Evolutionary conservation across 2,113 vertebrate species (phyloP).

Genomic region (Psammodynastes pulverulentus): DNA sequence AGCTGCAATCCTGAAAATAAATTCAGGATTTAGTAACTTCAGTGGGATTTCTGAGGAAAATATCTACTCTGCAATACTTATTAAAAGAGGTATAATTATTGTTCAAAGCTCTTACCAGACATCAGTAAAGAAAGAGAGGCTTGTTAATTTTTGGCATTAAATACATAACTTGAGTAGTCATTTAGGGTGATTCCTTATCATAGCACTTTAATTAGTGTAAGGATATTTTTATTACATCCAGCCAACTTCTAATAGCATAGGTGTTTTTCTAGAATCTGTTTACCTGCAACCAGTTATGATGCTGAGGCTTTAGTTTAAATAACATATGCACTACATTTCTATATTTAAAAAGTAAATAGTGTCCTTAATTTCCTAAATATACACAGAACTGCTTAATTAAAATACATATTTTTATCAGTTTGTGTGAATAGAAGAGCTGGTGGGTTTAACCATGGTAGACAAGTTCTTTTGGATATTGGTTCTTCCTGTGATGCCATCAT

Average conservation of each 20-base stretch:
- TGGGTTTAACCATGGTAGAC: neutral
- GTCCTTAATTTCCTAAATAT: slow-evolving; percentile 17
- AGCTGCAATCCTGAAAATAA: neutral
- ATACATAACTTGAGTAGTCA: slow-evolving; percentile 61
- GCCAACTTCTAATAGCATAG: slow-evolving; percentile 60
- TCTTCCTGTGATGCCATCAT: neutral
- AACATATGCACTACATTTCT: slow-evolving; percentile 21
- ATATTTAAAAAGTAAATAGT: slow-evolving; percentile 15
- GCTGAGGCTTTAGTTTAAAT: slow-evolving; percentile 49
- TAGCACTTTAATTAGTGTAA: slow-evolving; percentile 61
- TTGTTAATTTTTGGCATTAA: slow-evolving; percentile 61
- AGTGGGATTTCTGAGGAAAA: neutral
- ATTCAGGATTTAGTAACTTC: neutral
- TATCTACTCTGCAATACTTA: neutral
- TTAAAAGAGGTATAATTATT: slow-evolving; percentile 45
- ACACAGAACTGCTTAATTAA: neutral
- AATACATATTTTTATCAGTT: slow-evolving; percentile 17
- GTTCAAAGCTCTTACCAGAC: slow-evolving; percentile 21
- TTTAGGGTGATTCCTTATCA: slow-evolving; percentile 54
- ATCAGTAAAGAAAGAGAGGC: slow-evolving; percentile 48
- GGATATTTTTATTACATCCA: slow-evolving; percentile 59
- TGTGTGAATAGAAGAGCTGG: neutral
- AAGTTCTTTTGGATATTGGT: neutral
- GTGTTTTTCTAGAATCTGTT: slow-evolving; percentile 60
- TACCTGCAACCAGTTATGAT: slow-evolving; percentile 38